phyloP scores from a whole-genome alignment of 1,140 invertebrate species.

The Phthorimaea operculella region DNA sequence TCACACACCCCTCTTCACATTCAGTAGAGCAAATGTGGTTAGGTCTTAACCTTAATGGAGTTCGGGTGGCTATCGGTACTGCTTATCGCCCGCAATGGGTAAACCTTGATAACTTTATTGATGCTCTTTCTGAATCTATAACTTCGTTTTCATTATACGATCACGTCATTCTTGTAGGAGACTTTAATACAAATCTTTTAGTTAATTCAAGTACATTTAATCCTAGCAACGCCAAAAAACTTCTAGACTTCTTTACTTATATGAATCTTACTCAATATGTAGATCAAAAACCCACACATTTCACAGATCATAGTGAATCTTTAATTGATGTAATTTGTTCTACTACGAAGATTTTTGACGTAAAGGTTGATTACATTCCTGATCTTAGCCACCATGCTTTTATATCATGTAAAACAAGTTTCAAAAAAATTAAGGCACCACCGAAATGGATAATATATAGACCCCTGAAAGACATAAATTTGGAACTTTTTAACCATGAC shows the following conservation, averaged over 20 bases:
- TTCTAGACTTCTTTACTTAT: not conserved
- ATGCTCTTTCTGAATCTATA: not conserved
- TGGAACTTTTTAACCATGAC: not conserved
- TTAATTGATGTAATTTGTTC: constrained; percentile 1
- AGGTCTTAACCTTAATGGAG: not conserved
- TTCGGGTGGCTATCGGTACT: not conserved
- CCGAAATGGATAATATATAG: not conserved
- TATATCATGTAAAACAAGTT: not conserved
- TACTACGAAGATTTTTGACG: not conserved
- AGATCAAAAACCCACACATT: not conserved
- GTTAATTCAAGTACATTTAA: not conserved
- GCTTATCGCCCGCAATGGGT: not conserved
- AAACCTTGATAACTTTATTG: not conserved
- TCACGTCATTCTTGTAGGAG: not conserved
- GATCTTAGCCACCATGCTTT: not conserved
- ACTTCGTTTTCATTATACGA: not conserved
- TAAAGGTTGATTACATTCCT: not conserved
- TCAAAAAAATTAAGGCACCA: not conserved
- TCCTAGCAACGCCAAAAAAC: not conserved
- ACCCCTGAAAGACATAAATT: not conserved
- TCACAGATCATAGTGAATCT: not conserved
- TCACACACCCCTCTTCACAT: not conserved
- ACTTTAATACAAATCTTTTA: not conserved
- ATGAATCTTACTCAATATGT: not conserved
- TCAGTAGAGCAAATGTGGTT: not conserved